Conservation (phyloP, 2,797 vertebrate genomes). For the Adelosebastes latens region DNA sequence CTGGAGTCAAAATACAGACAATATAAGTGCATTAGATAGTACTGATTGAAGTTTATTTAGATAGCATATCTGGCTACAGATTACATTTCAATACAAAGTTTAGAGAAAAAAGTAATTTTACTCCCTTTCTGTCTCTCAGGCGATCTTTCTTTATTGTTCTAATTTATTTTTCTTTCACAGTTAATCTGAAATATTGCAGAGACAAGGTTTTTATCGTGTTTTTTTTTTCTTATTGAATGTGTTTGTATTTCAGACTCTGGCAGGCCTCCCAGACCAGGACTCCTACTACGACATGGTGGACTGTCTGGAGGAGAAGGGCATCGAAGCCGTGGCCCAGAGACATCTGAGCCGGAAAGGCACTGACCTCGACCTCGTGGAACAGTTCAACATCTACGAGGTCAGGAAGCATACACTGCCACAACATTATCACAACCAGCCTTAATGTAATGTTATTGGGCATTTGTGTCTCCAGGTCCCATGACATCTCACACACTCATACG, state of each 20-base stretch:
- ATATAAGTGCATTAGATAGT: neutral
- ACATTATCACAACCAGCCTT: neutral
- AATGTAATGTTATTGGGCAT: neutral
- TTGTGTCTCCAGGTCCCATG: neutral
- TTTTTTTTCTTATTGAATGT: neutral
- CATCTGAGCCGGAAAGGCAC: constrained; percentile 94
- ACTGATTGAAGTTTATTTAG: neutral
- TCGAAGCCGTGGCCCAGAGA: constrained; percentile 89
- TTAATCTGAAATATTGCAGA: constrained; percentile 11
- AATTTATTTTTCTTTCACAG: neutral
- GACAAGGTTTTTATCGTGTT: neutral
- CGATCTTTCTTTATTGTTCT: neutral
- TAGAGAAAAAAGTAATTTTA: neutral
- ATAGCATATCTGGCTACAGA: neutral
- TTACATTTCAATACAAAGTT: neutral
- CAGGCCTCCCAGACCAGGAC: constrained; percentile 94
- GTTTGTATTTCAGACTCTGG: constrained; percentile 85
- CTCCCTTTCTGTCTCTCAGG: neutral
- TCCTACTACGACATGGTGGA: constrained; percentile 97
- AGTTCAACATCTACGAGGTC: constrained; percentile 98
- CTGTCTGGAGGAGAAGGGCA: constrained; percentile 94
- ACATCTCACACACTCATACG: neutral
- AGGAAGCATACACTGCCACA: neutral
- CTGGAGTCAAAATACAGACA: neutral
- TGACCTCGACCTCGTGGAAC: constrained; percentile 94